Evolutionary conservation across 2,888 invertebrate genomes (phyloP).

Genomic region (Nezara viridula): DNA sequence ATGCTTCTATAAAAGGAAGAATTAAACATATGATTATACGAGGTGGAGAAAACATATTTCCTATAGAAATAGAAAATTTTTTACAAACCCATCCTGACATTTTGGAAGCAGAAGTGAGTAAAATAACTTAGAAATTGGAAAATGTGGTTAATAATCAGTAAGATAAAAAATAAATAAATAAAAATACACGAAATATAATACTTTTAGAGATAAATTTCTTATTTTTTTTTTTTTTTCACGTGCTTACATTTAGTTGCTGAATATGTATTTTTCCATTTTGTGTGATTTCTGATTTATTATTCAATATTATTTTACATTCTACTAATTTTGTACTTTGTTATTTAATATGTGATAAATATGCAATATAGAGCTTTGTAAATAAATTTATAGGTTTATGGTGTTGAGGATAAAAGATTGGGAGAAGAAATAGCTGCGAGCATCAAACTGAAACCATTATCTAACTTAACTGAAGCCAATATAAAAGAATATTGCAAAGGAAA

Average conservation of each 20-base stretch:
- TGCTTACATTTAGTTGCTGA: no score
- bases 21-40: constrained; percentile 66
- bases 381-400: constrained; percentile 76
- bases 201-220: no score
- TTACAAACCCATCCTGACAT: constrained; percentile 81
- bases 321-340: no score
- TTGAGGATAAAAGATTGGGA: constrained; percentile 81
- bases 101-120: constrained; percentile 78
- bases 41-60: constrained; percentile 75
- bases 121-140: not conserved
- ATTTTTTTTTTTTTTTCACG: no score
- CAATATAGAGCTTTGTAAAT: not conserved
- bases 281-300: no score
- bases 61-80: constrained; percentile 84
- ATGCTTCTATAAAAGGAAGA: constrained; percentile 66
- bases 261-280: no score
- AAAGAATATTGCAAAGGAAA: constrained; percentile 76
- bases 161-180: no score
- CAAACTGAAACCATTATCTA: constrained; percentile 72
- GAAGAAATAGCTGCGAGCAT: constrained; percentile 83
- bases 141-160: not conserved
- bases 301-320: no score
- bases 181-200: no score
- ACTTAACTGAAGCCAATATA: constrained; percentile 74
- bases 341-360: not conserved